These are phyloP conservation scores for Hyperoodon ampullatus DNA, from an alignment of 2,113 vertebrate genomes.

Conservation along the genomic window DNA sequence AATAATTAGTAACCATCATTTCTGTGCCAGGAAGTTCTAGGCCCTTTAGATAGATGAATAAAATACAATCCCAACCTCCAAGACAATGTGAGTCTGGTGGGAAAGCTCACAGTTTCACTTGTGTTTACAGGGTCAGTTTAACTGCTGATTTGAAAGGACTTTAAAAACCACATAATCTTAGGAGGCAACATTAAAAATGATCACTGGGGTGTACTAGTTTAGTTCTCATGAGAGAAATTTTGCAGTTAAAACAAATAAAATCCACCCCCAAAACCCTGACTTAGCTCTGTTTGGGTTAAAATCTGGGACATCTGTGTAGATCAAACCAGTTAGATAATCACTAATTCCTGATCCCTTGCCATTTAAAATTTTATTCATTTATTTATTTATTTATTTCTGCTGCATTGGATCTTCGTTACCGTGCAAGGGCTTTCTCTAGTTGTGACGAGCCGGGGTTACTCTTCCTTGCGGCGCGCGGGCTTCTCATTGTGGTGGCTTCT, in stretches of 20 bases:
- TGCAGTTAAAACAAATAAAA: background rate
- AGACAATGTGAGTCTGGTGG: background rate
- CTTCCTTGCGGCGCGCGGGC: too few species aligned
- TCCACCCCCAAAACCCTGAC: background rate
- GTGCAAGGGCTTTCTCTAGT: too few species aligned
- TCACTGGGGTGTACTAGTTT: background rate
- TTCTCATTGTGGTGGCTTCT: too few species aligned
- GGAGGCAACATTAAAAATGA: conserved; percentile 3
- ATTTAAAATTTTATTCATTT: too few species aligned
- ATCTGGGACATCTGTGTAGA: conserved; percentile 41
- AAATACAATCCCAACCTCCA: background rate
- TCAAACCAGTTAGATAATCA: conserved; percentile 29
- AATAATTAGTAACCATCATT: background rate
- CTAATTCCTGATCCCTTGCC: background rate
- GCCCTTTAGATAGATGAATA: background rate
- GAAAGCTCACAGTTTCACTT: background rate
- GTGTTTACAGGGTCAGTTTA: background rate
- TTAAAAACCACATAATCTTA: background rate
- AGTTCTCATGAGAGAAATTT: background rate
- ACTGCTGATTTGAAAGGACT: background rate
- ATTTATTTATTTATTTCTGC: too few species aligned
- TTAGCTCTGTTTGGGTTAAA: conserved; percentile 60
- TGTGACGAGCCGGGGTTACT: too few species aligned
- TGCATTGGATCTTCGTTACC: too few species aligned
- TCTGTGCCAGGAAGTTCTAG: background rate